Evolutionary conservation across 92 coral and sea anemone genomes (phyloP), one percentile per base, ranked within the genome.

Genomic region (Paragorgia papillata): DNA sequence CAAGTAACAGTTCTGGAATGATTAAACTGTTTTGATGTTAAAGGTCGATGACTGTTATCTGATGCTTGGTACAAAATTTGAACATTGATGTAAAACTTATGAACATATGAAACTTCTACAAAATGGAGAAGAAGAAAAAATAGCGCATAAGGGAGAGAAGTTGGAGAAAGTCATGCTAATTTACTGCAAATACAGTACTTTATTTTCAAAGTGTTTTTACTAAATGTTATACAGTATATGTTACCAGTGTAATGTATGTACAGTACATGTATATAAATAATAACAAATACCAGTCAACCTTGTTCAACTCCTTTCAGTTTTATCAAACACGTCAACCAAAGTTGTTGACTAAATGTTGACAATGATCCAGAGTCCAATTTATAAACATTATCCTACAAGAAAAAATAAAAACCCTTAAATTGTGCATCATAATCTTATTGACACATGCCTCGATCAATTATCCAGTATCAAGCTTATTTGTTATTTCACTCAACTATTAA

Each of bases 341-440:
- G 82, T 22, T 95, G 97, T 67, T 95, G 99, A 69, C 91, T 95
- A 57, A 95, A 95, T 9, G 99, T 84, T 27, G 99, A 95, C 58
- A 95, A 15, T 64, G 90, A 84, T 30, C 99, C 96, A 57, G 99
- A 91, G 54, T 95, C 88, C 9, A 95, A 69, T 64, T 83, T 76
- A 44, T 83, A 91, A 1, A 86, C 89, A 31, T 93, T 91, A 56
- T 86, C 88, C 98, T 94, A n/a, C n/a, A n/a, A n/a, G n/a, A n/a
- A 58, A 40, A 46, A 56, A 68, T 58, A 4, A 54, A 44, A 76
- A 43, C 22, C 12, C 49, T 46, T 22, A 48, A 2, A 40, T 9
- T 25, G 6, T 22, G 3, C 6, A 51, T 51, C 4, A 51, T 19
- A 51, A n/a, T n/a, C n/a, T n/a, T n/a, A n/a, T n/a, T n/a, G n/a